Conservation (phyloP, 1,140 invertebrate genomes). For the Protaetia brevitarsis region DNA sequence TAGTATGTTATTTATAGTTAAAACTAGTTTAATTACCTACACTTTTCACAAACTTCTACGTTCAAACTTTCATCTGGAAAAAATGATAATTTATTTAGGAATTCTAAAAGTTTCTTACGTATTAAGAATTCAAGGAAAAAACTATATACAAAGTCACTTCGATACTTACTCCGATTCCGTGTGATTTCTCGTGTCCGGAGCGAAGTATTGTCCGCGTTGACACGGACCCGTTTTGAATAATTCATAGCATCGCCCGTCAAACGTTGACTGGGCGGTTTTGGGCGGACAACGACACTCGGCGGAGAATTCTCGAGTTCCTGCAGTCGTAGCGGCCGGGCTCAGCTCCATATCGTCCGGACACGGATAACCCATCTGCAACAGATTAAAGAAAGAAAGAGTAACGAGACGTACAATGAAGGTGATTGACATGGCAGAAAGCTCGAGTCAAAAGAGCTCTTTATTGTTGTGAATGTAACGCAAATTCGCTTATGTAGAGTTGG, state of each 20-base stretch:
- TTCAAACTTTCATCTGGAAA: too few relatives aligned
- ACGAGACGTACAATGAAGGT: slow-evolving; percentile 4
- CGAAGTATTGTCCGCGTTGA: slow-evolving; percentile 65
- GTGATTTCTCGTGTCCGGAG: slow-evolving; percentile 53
- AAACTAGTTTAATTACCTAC: too few relatives aligned
- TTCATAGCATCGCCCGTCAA: slow-evolving; percentile 60
- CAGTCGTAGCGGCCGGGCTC: slow-evolving; percentile 55
- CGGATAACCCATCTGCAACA: slow-evolving; percentile 64
- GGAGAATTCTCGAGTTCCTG: slow-evolving; percentile 56
- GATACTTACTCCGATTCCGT: slow-evolving; percentile 3
- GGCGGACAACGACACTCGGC: slow-evolving; percentile 78
- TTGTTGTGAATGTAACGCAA: too few relatives aligned
- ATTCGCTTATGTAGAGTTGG: too few relatives aligned
- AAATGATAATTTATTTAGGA: too few relatives aligned
- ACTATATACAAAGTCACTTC: too few relatives aligned
- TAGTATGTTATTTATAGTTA: too few relatives aligned
- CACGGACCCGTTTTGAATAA: slow-evolving; percentile 72
- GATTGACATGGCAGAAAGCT: not conserved
- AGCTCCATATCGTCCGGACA: slow-evolving; percentile 81
- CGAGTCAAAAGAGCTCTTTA: not conserved
- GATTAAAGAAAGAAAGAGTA: not conserved
- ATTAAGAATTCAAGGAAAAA: too few relatives aligned
- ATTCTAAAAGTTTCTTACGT: too few relatives aligned
- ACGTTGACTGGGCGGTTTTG: slow-evolving; percentile 62
- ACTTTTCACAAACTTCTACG: too few relatives aligned